Base-by-base conservation (phyloP, 2,888 invertebrate genomes). In the Melangyna quadrimaculata region DNA sequence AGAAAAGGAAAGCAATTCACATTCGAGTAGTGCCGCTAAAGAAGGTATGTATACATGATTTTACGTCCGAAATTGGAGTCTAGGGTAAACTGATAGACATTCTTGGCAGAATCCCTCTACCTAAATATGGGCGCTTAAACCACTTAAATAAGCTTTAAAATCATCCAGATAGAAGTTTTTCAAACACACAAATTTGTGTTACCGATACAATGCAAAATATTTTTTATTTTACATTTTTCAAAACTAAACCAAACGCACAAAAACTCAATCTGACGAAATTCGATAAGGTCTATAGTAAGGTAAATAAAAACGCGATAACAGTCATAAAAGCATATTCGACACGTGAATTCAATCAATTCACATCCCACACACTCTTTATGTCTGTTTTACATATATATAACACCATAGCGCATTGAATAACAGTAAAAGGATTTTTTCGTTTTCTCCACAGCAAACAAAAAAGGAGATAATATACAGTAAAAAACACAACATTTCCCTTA, bases 281-380 rank as follows among this genome's bases (percentile, higher is more conserved):
- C 24, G 61, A 61, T 40, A 61, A 27, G 24, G 3, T 40, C 40
- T n/a, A n/a, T 24, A n/a, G n/a, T n/a, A n/a, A n/a, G n/a, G n/a
- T 27, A 57, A 19, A 57, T 12, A 57, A 57, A 32, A 57, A 32
- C 17, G 32, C 17, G 17, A 57, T 40, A 40, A 19, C 35, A 22
- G 19, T 51, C 75, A 22, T 80, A 65, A 72, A 75, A 74, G 40
- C 57, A 48, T 37, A 57, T 63, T 40, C 24, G 77, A 77, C 86
- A 81, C 81, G 81, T 86, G 77, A 86, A 81, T 81, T 81, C 81
- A 73, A 86, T 81, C 81, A 81, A 81, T 86, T 29, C 53, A 22
- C 27, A 27, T 27, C n/a, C 45, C 45, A 45, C 24, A 69, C 57
- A 55, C 57, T 27, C 48, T 35, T n/a, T 22, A 7, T 19, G 2